Conservation (phyloP, 2,113 vertebrate genomes). For the Alces alces region DNA sequence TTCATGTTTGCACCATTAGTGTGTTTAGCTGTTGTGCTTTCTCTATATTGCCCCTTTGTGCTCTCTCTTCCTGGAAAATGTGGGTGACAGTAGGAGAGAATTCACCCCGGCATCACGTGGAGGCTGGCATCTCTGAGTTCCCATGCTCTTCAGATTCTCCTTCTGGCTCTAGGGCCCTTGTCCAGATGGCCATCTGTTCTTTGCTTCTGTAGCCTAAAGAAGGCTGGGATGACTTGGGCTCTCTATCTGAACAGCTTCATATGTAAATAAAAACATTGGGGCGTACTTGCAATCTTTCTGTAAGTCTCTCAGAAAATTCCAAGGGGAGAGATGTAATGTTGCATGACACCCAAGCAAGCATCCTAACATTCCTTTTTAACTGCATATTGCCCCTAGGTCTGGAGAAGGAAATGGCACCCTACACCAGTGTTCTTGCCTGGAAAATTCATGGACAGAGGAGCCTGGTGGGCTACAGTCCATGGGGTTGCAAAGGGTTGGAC, state of each 20-base stretch:
- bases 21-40: not conserved
- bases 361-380: not conserved
- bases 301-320: constrained; percentile 12
- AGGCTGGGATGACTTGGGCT: not conserved
- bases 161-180: not conserved
- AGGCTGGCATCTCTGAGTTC: not conserved
- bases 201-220: not conserved
- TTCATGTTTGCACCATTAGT: not conserved
- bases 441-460: not conserved
- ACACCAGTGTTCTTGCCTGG: not conserved
- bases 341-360: not conserved
- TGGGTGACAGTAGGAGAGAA: not conserved
- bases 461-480: not conserved
- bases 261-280: constrained; percentile 35
- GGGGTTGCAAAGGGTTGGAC: not conserved
- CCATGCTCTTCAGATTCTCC: not conserved
- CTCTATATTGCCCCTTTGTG: not conserved
- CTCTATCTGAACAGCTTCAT: not conserved
- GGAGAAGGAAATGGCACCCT: not conserved
- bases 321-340: not conserved
- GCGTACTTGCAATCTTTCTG: not conserved
- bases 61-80: not conserved
- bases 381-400: not conserved
- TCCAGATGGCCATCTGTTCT: constrained; percentile 29
- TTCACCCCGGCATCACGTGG: not conserved